phyloP scores from a whole-genome alignment of 2,888 invertebrate genomes.

The Amiota mariae region DNA sequence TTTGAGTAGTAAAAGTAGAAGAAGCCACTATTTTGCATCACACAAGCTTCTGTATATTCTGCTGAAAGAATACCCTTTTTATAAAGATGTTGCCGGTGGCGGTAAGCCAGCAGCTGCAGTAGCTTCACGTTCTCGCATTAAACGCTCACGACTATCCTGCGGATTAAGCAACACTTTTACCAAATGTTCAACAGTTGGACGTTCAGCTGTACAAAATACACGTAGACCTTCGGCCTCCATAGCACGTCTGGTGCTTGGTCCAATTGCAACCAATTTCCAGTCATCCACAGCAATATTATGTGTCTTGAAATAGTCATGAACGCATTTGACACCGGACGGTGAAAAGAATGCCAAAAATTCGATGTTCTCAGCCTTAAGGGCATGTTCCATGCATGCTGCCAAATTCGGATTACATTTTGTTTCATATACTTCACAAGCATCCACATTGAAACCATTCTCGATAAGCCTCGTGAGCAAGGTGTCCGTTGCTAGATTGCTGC shows the following conservation, averaged over 20 bases:
- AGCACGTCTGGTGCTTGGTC: conserved; percentile 76
- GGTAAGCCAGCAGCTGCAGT: conserved; percentile 31
- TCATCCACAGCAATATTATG: conserved; percentile 63
- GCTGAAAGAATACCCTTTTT: too few species aligned
- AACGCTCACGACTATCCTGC: conserved; percentile 62
- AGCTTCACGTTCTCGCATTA: conserved; percentile 48
- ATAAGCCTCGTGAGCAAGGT: conserved; percentile 73
- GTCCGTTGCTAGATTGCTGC: conserved; percentile 76
- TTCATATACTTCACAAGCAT: conserved; percentile 76
- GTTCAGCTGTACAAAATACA: conserved; percentile 74
- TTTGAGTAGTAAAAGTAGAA: too few species aligned
- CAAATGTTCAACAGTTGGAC: conserved; percentile 76
- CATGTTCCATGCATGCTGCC: conserved; percentile 71
- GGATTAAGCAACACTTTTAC: conserved; percentile 73
- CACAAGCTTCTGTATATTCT: too few species aligned
- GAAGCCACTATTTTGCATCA: too few species aligned
- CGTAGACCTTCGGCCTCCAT: conserved; percentile 73
- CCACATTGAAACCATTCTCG: conserved; percentile 72
- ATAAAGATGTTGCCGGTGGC: too few species aligned
- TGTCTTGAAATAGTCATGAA: conserved; percentile 72
- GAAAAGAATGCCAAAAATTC: conserved; percentile 77
- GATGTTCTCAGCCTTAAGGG: conserved; percentile 71
- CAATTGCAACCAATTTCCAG: conserved; percentile 76
- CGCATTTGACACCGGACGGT: conserved; percentile 76
- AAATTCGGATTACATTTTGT: conserved; percentile 75